Evolutionary conservation across 2,113 vertebrate species (phyloP).

Genomic region (Mastomys natalensis): DNA sequence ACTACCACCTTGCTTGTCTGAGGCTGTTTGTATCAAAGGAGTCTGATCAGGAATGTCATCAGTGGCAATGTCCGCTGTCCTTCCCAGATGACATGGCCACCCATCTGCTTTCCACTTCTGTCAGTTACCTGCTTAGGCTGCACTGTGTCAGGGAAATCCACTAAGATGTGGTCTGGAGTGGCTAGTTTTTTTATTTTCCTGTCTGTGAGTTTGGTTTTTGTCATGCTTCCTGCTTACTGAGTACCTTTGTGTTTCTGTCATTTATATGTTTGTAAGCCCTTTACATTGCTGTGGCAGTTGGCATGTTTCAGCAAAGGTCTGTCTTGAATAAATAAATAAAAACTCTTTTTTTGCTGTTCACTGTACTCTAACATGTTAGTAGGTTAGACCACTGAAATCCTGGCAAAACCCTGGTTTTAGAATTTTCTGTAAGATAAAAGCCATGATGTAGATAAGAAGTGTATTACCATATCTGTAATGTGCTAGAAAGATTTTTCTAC

Average conservation of each 20-base stretch:
- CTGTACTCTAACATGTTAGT: not conserved
- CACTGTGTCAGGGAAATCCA: not conserved
- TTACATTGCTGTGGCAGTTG: constrained; percentile 5
- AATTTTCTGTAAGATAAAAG: constrained; percentile 37
- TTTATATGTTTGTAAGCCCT: not conserved
- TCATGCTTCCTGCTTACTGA: not conserved
- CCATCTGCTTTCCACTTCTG: not conserved
- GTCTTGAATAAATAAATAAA: constrained; percentile 27
- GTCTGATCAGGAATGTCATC: not conserved
- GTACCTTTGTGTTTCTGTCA: constrained; percentile 11
- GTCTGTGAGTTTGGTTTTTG: constrained; percentile 38
- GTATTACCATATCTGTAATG: not conserved
- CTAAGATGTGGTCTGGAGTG: not conserved
- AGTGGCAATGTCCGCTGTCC: not conserved
- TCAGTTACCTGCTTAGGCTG: not conserved
- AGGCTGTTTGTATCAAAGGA: not conserved
- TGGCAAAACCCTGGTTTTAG: not conserved
- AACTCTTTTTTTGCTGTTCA: not conserved
- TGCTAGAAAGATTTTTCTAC: not conserved
- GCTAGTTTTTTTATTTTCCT: not conserved
- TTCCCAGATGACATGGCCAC: not conserved
- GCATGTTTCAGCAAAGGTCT: constrained; percentile 22
- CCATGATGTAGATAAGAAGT: not conserved
- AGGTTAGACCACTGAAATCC: not conserved
- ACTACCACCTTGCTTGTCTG: not conserved